A percentile compares a stretch with the other conserved stretches of the same genome.
These are phyloP conservation scores for Habroteleia sp. DNA, from an alignment of 2,888 invertebrate genomes.

Conservation along the genomic window DNA sequence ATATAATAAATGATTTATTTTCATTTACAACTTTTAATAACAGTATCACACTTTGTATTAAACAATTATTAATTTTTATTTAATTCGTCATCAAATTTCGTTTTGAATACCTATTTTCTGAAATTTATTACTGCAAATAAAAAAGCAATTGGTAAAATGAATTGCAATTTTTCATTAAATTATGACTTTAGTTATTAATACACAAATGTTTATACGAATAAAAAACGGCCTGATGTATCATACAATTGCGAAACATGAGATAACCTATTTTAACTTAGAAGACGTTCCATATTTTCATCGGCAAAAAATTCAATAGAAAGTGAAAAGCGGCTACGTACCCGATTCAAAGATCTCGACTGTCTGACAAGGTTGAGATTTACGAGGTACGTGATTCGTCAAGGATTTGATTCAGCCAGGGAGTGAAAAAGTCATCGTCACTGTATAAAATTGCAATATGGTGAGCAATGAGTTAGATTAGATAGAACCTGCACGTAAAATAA, in stretches of 20 bases:
- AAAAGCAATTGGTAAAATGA: too few species aligned
- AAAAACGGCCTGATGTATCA: slow-evolving; percentile 15
- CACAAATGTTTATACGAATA: too few species aligned
- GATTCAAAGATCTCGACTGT: slow-evolving; percentile 44
- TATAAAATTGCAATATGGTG: slow-evolving; percentile 44
- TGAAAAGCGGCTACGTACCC: slow-evolving; percentile 34
- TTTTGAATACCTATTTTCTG: too few species aligned
- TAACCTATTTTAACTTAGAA: slow-evolving; percentile 19
- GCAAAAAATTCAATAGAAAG: slow-evolving; percentile 36
- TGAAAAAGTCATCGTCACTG: slow-evolving; percentile 42
- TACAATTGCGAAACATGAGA: slow-evolving; percentile 18
- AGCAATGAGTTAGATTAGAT: slow-evolving; percentile 32
- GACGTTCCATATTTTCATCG: slow-evolving; percentile 32
- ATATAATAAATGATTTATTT: too few species aligned
- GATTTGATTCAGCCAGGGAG: slow-evolving; percentile 35
- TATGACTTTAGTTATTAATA: too few species aligned
- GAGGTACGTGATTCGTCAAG: slow-evolving; percentile 45
- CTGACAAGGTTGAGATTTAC: slow-evolving; percentile 57
- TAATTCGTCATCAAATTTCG: too few species aligned
- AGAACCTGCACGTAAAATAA: neutral
- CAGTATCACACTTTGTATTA: too few species aligned
- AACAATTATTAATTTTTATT: too few species aligned
- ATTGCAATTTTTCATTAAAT: too few species aligned
- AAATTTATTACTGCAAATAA: too few species aligned
- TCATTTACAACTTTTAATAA: too few species aligned